A percentile compares a stretch with the other conserved stretches of the same genome.
These are phyloP conservation scores for Sebastes iracundus DNA, from an alignment of 2,797 vertebrate species.

Conservation along the genomic window DNA sequence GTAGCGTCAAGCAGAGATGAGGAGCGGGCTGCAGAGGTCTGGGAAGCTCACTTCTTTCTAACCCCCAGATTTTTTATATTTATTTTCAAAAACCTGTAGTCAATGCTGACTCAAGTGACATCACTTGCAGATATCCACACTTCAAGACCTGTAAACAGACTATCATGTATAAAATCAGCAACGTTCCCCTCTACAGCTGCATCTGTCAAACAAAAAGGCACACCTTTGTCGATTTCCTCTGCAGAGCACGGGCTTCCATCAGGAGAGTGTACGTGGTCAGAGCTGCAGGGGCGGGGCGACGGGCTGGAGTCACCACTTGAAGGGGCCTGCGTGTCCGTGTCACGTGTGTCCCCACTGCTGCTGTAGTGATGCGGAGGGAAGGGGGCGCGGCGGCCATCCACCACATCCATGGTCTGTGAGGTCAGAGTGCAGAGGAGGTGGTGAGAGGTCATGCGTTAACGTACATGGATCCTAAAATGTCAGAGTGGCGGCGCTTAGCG, in stretches of 20 bases:
- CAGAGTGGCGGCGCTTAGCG: neutral
- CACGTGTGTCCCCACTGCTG: constrained; percentile 86
- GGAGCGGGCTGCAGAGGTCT: neutral
- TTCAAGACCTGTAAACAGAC: neutral
- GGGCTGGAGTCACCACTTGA: constrained; percentile 93
- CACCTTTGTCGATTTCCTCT: constrained; percentile 95
- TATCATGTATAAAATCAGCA: neutral
- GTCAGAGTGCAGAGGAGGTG: constrained; percentile 36
- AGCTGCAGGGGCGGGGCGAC: constrained; percentile 85
- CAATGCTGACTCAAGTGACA: neutral
- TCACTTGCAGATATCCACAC: neutral
- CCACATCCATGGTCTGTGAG: constrained; percentile 89
- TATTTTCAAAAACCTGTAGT: neutral
- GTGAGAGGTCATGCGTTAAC: neutral
- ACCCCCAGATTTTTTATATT: neutral
- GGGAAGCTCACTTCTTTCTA: neutral
- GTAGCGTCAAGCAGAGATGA: neutral
- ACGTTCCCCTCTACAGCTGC: neutral
- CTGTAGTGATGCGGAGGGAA: constrained; percentile 88
- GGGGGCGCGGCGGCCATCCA: constrained; percentile 92
- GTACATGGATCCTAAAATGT: neutral
- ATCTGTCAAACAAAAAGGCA: constrained; percentile 10
- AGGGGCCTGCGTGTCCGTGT: constrained; percentile 93
- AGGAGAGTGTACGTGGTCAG: constrained; percentile 88
- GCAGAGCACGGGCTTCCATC: constrained; percentile 92